These are phyloP conservation scores for Rhogogaster chlorosoma DNA, from an alignment of 2,888 invertebrate genomes.

Conservation along the genomic window DNA sequence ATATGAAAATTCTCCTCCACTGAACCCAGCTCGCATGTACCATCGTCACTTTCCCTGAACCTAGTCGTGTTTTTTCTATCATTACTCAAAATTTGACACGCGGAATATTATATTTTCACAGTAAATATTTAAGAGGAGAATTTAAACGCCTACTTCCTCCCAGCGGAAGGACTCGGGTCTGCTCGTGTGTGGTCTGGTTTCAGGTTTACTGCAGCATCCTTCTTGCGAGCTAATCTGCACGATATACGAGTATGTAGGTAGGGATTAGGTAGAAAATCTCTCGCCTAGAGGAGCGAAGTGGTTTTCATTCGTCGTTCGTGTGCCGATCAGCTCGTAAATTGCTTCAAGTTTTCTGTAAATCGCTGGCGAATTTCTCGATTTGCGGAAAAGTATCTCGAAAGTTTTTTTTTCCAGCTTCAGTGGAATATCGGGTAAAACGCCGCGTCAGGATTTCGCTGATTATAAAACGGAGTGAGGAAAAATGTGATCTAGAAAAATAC, in stretches of 20 bases:
- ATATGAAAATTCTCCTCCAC: neutral
- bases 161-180: conserved; percentile 34
- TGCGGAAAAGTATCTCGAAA: neutral
- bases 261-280: conserved; percentile 26
- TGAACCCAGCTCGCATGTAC: neutral
- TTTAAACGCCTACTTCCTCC: conserved; percentile 28
- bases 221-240: conserved; percentile 36
- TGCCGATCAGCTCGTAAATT: neutral
- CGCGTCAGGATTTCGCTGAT: neutral
- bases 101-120: neutral
- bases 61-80: neutral
- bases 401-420: too few relatives aligned
- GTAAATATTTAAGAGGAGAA: neutral
- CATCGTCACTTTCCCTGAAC: neutral
- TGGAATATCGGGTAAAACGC: too few relatives aligned
- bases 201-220: conserved; percentile 25
- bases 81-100: neutral
- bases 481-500: neutral
- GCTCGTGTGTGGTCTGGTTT: conserved; percentile 42
- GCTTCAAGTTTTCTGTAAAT: neutral
- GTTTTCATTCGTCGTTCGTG: neutral
- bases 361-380: neutral
- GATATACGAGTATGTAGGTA: conserved; percentile 38
- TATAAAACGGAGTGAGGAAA: neutral
- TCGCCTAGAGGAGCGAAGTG: conserved; percentile 10